Evolutionary conservation across 1,140 invertebrate genomes (phyloP).

Genomic region (Lordiphosa stackelbergi): DNA sequence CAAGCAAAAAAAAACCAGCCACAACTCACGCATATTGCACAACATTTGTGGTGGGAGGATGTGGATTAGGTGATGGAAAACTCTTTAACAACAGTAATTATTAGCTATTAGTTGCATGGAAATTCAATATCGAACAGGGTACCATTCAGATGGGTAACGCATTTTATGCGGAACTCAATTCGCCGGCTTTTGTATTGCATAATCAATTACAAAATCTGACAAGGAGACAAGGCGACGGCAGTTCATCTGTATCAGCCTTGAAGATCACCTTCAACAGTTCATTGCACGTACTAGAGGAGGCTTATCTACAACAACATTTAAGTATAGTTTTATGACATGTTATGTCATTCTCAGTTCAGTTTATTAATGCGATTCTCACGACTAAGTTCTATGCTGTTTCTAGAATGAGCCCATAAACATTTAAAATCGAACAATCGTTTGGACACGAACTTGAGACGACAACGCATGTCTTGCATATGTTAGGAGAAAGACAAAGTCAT

Average conservation of each 20-base stretch:
- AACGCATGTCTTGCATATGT: conserved; percentile 9
- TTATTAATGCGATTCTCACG: conserved; percentile 41
- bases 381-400: conserved; percentile 3
- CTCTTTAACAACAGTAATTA: conserved; percentile 44
- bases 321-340: conserved; percentile 38
- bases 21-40: conserved; percentile 49
- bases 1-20: conserved; percentile 17
- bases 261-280: conserved; percentile 45
- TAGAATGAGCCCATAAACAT: conserved; percentile 9
- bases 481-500: background rate
- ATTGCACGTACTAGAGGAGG: conserved; percentile 28
- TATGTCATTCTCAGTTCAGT: conserved; percentile 27
- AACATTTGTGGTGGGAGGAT: conserved; percentile 44
- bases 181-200: conserved; percentile 23
- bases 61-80: conserved; percentile 25
- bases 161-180: conserved; percentile 17
- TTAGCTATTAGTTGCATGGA: conserved; percentile 46
- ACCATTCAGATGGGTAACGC: conserved; percentile 14
- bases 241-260: too few species aligned
- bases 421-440: conserved; percentile 43
- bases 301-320: conserved; percentile 15
- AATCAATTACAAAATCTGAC: conserved; percentile 32
- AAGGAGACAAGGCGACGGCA: conserved; percentile 14
- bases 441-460: conserved; percentile 7
- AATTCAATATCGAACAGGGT: conserved; percentile 30